phyloP scores from a whole-genome alignment of 2,888 invertebrate species.

The Julus scanicus region DNA sequence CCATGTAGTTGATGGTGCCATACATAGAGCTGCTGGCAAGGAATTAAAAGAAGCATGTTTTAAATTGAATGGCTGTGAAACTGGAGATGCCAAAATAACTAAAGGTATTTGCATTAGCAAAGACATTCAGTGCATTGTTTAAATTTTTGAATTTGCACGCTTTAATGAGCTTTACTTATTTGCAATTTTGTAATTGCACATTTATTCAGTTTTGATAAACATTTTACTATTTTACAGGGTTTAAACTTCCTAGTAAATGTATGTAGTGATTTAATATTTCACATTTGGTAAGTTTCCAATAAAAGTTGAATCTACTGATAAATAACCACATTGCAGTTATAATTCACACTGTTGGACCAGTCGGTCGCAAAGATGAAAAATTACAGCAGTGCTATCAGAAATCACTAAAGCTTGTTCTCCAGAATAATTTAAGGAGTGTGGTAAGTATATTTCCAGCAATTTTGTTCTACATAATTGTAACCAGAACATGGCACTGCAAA shows the following conservation, averaged over 20 bases:
- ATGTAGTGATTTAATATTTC: constrained; percentile 65
- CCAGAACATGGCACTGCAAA: neutral
- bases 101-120: constrained; percentile 72
- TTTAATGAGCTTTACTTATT: too few species aligned
- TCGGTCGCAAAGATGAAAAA: constrained; percentile 68
- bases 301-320: neutral
- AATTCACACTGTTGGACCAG: constrained; percentile 89
- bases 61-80: constrained; percentile 77
- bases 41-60: constrained; percentile 77
- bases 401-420: constrained; percentile 72
- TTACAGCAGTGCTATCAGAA: constrained; percentile 79
- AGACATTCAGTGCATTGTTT: too few species aligned
- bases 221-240: too few species aligned
- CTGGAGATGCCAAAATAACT: constrained; percentile 86
- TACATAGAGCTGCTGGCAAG: constrained; percentile 83
- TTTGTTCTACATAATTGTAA: constrained; percentile 52
- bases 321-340: constrained; percentile 73
- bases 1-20: constrained; percentile 83
- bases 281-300: neutral
- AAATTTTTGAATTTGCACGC: too few species aligned
- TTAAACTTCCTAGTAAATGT: constrained; percentile 86
- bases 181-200: too few species aligned
- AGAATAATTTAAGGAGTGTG: constrained; percentile 74
- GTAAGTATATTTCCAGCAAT: too few species aligned
- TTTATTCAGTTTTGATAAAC: too few species aligned